Conservation (phyloP, 2,797 vertebrate species). For the Valencia hispanica region DNA sequence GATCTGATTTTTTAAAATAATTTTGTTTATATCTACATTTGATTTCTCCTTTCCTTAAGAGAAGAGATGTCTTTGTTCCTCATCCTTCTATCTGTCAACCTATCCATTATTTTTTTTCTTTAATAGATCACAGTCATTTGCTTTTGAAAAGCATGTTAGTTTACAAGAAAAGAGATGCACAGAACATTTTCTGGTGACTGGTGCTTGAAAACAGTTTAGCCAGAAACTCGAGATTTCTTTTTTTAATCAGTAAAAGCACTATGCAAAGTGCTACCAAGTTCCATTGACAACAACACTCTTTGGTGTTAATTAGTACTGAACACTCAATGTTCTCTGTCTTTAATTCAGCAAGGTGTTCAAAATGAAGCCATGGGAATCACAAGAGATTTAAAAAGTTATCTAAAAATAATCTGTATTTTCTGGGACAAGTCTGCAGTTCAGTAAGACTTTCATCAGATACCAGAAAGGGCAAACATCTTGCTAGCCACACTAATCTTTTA, state of each 20-base stretch:
- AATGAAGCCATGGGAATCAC: not conserved
- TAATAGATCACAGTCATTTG: not conserved
- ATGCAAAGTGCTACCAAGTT: not conserved
- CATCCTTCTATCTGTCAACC: not conserved
- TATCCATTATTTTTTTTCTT: not conserved
- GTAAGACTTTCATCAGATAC: not conserved
- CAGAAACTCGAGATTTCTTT: not conserved
- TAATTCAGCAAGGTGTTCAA: not conserved
- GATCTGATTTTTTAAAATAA: not conserved
- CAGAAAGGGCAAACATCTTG: not conserved
- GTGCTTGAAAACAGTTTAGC: not conserved
- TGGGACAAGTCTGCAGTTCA: not conserved
- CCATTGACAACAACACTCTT: not conserved
- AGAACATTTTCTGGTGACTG: not conserved
- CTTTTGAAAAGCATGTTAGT: not conserved
- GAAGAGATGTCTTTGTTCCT: not conserved
- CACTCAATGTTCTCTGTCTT: not conserved
- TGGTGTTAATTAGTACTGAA: not conserved
- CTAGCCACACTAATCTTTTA: not conserved
- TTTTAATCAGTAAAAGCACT: not conserved
- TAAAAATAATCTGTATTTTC: not conserved
- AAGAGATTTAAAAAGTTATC: not conserved
- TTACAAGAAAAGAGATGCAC: not conserved
- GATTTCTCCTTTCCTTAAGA: too few relatives aligned
- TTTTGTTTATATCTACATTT: not conserved